phyloP scores from a whole-genome alignment of 1,140 invertebrate genomes.

The Agrypnia vestita region DNA sequence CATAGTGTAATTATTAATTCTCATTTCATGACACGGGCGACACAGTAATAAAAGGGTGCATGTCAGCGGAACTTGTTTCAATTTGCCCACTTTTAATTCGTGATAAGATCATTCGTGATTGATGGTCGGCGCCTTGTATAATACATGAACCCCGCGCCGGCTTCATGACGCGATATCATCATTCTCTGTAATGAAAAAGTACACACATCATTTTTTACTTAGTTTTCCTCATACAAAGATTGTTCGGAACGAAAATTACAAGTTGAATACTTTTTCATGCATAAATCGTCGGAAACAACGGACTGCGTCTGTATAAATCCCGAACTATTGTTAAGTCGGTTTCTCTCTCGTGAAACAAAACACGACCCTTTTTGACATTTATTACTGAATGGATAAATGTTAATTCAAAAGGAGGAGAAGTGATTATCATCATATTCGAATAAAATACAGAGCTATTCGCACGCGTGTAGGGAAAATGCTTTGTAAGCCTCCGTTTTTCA shows the following conservation, averaged over 20 bases:
- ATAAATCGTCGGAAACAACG: constrained; percentile 30
- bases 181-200: not conserved
- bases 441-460: not conserved
- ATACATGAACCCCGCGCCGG: not conserved
- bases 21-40: not conserved
- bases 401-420: constrained; percentile 24
- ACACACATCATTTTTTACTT: not conserved
- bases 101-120: constrained; percentile 24
- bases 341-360: constrained; percentile 34
- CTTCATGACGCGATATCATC: not conserved
- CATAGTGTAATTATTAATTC: not conserved
- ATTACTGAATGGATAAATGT: constrained; percentile 29
- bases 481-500: not conserved
- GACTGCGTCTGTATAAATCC: constrained; percentile 26
- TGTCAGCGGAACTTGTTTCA: constrained; percentile 1
- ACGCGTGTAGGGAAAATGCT: not conserved
- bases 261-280: constrained; percentile 35
- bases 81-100: constrained; percentile 11
- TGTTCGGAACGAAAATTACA: constrained; percentile 20
- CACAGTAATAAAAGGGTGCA: constrained; percentile 4
- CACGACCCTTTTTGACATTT: constrained; percentile 32
- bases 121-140: not conserved
- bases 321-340: constrained; percentile 29
- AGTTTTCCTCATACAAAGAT: not conserved
- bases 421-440: not conserved